phyloP scores from a whole-genome alignment of 2,888 invertebrate genomes.

The Drosophila fungiperda region DNA sequence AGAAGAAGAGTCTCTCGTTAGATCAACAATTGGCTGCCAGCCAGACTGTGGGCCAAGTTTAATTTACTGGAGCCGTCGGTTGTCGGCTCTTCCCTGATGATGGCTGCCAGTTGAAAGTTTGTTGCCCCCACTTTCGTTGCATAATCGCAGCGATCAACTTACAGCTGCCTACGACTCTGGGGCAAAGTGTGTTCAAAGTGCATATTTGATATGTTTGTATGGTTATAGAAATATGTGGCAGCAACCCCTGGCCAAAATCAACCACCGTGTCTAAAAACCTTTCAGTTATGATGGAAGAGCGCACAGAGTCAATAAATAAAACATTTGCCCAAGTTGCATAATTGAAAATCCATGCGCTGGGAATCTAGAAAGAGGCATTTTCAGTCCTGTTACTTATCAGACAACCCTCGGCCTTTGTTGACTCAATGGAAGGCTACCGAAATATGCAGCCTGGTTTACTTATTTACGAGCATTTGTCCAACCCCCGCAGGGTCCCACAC shows the following conservation, averaged over 20 bases:
- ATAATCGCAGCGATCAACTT: slow-evolving; percentile 62
- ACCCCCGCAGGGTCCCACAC: slow-evolving; percentile 37
- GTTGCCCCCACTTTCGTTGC: slow-evolving; percentile 55
- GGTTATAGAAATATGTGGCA: slow-evolving; percentile 7
- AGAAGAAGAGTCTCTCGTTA: not conserved
- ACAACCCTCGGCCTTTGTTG: slow-evolving; percentile 58
- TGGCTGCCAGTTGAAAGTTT: slow-evolving; percentile 47
- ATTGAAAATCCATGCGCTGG: slow-evolving; percentile 67
- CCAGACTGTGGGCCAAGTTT: slow-evolving; percentile 54
- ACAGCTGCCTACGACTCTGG: slow-evolving; percentile 34
- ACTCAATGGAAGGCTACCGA: slow-evolving; percentile 38
- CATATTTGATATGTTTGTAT: slow-evolving; percentile 22
- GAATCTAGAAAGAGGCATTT: slow-evolving; percentile 25
- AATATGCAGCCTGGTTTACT: slow-evolving; percentile 52
- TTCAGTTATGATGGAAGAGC: slow-evolving; percentile 54
- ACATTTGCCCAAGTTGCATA: slow-evolving; percentile 78
- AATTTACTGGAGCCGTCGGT: slow-evolving; percentile 50
- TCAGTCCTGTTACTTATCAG: slow-evolving; percentile 52
- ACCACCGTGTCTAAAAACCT: slow-evolving; percentile 72
- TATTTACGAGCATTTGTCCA: slow-evolving; percentile 59
- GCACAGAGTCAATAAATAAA: slow-evolving; percentile 74
- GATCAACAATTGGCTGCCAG: slow-evolving; percentile 58
- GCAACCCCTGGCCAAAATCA: slow-evolving; percentile 64
- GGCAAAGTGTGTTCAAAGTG: slow-evolving; percentile 35
- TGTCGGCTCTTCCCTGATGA: not conserved